A percentile compares a stretch with the other conserved stretches of the same genome.
These are phyloP conservation scores for Eulacestoma nigropectus DNA, from an alignment of 2,113 vertebrate genomes.

Conservation along the genomic window DNA sequence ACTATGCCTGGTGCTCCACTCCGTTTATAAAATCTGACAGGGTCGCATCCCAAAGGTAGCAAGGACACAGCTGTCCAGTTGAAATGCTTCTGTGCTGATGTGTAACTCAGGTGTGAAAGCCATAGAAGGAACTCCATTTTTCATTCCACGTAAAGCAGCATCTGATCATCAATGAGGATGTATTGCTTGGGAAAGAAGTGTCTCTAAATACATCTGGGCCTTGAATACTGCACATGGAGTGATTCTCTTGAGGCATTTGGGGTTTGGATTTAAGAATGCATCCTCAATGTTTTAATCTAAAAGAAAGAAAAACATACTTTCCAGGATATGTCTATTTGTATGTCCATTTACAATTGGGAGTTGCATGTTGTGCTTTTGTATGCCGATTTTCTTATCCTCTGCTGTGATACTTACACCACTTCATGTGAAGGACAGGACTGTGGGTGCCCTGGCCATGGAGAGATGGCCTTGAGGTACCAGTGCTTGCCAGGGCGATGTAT, in stretches of 20 bases:
- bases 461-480: background rate
- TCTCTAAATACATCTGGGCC: background rate
- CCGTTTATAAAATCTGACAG: background rate
- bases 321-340: fast-evolving
- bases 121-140: background rate
- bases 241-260: background rate
- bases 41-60: background rate
- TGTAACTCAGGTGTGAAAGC: background rate
- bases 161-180: fast-evolving
- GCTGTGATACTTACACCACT: background rate
- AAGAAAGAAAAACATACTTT: background rate
- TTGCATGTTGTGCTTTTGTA: fast-evolving
- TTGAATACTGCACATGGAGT: background rate
- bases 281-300: background rate
- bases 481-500: background rate
- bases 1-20: background rate
- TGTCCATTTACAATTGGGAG: background rate
- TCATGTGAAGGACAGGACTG: background rate
- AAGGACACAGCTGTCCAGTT: fast-evolving
- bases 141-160: background rate
- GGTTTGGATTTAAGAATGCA: background rate
- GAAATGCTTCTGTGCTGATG: background rate
- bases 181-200: background rate
- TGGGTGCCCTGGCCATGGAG: background rate
- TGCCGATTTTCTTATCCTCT: background rate